phyloP scores from a whole-genome alignment of 2,888 invertebrate species.

The Diarsia rubi region DNA sequence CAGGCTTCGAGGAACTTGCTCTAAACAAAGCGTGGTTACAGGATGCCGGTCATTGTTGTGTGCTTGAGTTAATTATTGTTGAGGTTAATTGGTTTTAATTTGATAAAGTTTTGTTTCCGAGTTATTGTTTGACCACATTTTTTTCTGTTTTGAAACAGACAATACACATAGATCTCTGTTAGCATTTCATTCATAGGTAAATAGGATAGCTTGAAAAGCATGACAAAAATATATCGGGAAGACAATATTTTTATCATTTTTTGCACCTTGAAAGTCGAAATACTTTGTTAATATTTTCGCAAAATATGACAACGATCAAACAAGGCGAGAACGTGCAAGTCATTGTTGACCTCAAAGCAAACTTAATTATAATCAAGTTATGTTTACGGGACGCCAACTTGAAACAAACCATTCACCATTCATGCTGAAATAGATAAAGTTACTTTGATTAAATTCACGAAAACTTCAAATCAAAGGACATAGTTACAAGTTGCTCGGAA shows the following conservation, averaged over 20 bases:
- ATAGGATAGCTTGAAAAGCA: background rate
- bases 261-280: background rate
- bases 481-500: conserved; percentile 68
- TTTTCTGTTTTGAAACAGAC: background rate
- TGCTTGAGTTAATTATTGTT: conserved; percentile 5
- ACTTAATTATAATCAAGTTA: conserved; percentile 67
- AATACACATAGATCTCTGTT: too few relatives aligned
- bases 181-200: background rate
- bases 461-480: conserved; percentile 73
- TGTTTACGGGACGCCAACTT: conserved; percentile 64
- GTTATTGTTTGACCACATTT: background rate
- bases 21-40: conserved; percentile 40
- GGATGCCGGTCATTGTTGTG: conserved; percentile 2
- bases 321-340: conserved; percentile 5
- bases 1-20: conserved; percentile 44
- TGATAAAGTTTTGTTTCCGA: background rate
- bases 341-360: conserved; percentile 50
- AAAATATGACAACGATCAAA: background rate
- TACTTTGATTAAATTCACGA: conserved; percentile 75
- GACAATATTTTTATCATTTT: background rate
- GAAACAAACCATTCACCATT: conserved; percentile 69
- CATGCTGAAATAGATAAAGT: conserved; percentile 74
- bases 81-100: background rate
- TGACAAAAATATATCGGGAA: too few relatives aligned
- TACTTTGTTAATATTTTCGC: background rate